Percentiles rank a stretch among this genome's conserved stretches.
These are phyloP conservation scores for Cylindroiulus punctatus DNA, from an alignment of 2,888 invertebrate species.

Conservation along the genomic window DNA sequence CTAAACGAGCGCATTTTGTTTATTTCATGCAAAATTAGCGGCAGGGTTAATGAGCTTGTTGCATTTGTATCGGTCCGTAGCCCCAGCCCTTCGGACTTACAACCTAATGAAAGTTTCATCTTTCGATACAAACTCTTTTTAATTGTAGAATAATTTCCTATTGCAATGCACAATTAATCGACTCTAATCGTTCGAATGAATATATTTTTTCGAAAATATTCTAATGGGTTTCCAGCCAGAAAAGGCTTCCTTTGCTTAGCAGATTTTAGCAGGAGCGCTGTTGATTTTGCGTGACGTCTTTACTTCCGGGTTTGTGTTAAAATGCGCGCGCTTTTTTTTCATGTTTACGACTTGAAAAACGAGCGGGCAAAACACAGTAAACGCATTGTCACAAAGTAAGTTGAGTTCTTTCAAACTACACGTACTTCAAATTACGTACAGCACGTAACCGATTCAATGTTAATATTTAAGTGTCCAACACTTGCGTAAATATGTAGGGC, in stretches of 20 bases:
- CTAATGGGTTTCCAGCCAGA: neutral
- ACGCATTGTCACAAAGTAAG: neutral
- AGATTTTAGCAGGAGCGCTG: neutral
- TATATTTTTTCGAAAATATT: neutral
- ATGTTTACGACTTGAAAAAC: slow-evolving; percentile 21
- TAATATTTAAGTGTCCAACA: neutral
- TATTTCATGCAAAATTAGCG: neutral
- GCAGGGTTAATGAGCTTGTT: slow-evolving; percentile 38
- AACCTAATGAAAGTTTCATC: neutral
- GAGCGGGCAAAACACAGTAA: neutral
- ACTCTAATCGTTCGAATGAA: neutral
- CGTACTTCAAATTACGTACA: too few species aligned
- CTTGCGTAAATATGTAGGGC: too few species aligned
- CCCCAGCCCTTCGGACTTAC: neutral
- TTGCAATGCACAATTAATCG: neutral
- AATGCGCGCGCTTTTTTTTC: slow-evolving; percentile 19
- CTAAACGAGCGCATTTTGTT: neutral
- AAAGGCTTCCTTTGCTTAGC: neutral
- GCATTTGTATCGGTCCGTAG: neutral
- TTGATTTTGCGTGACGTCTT: slow-evolving; percentile 2
- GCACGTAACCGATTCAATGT: neutral
- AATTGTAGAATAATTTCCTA: neutral
- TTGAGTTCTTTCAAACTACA: too few species aligned
- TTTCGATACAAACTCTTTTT: neutral
- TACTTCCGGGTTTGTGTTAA: neutral